Evolutionary conservation across 2,113 vertebrate species (phyloP), one percentile per base, ranked within the genome.

Genomic region (Rhinoptilus africanus): DNA sequence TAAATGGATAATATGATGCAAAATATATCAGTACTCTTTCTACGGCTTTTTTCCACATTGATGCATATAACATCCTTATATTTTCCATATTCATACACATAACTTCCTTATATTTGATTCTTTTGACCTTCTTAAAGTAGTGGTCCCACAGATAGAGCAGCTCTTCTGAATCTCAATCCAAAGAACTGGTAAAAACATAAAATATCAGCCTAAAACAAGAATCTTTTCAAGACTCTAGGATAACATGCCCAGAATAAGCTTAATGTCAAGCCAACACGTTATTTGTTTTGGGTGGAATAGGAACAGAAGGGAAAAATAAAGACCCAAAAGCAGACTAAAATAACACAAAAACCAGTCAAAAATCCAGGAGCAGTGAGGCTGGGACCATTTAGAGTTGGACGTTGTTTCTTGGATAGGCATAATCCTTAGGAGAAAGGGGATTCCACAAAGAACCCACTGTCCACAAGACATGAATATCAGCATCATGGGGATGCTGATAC

Each of bases 341-440:
- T 37, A 77, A 43, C 6, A 39, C 3, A 54, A 32, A 86, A 88
- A 35, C 2, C 4, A 24, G 10, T 27, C 8, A 73, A 67, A 96
- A 75, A 84, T 60, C 10, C 4, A 72, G 24, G 5, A 83, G 15
- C 7, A 48, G 16, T 1, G 10, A 54, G 37, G 59, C 6, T 54
- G 18, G 9, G 14, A 73, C 30, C 2, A 37, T 41, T 68, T 12
- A 54, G n/a, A 69, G 6, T 8, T 59, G 19, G 72, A 41, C 24
- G 60, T 59, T 77, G 30, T 32, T 20, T 14, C 1, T 0, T 35
- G 9, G 19, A 32, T 30, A 54, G 4, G 3, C 26, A 43, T 71
- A 68, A 59, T 48, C 8, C 13, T 75, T 53, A 48, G 27, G 16
- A 78, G 28, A 83, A 80, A 37, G 4, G 28, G 86, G 3, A 6